Evolutionary conservation across 2,888 invertebrate species (phyloP), one percentile per base, ranked within the genome.

Genomic region (Deilephila porcellus): DNA sequence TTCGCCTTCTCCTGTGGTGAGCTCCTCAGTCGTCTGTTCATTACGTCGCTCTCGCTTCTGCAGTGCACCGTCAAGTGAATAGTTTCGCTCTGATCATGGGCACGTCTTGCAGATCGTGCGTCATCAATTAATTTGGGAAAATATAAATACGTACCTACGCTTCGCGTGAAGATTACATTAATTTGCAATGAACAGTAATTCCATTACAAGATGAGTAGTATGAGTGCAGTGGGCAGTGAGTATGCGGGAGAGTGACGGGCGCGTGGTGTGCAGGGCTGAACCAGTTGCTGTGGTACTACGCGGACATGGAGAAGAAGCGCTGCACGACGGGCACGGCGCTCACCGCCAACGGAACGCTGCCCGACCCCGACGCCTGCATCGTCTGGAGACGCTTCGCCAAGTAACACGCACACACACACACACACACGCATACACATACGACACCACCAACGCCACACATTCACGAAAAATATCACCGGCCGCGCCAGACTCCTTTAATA

Each of bases 1-100:
- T 99, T 99, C 89, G 98, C 99, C 17, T 99, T 99, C 91, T 98
- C 99, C 34, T 99, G 99, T 91, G 99, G 99, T 96, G 90, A 97
- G 96, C 56, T 14, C 56, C 19, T n/a, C 56, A 17, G n/a, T n/a
- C n/a, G 6, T 56, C 19, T 19, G n/a, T 56, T 56, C 56, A 6
- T n/a, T 5, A 56, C 19, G 5, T 19, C n/a, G n/a, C 56, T n/a
- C 56, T 17, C 56, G 5, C 14, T 17, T 53, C 53, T 37, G 8
- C 37, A 37, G 37, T 37, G 53, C 53, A 14, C 17, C 6, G 53
- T 56, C 4, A n/a, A 19, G 17, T 56, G n/a, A 17, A 19, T 11
- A 56, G 17, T 19, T 17, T n/a, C 53, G 53, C 5, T 56, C n/a
- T 1, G 53, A 56, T 17, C 4, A 19, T 11, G 45, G 45, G 11